phyloP scores from a whole-genome alignment of 2,888 invertebrate species.

The Sturmia bella region DNA sequence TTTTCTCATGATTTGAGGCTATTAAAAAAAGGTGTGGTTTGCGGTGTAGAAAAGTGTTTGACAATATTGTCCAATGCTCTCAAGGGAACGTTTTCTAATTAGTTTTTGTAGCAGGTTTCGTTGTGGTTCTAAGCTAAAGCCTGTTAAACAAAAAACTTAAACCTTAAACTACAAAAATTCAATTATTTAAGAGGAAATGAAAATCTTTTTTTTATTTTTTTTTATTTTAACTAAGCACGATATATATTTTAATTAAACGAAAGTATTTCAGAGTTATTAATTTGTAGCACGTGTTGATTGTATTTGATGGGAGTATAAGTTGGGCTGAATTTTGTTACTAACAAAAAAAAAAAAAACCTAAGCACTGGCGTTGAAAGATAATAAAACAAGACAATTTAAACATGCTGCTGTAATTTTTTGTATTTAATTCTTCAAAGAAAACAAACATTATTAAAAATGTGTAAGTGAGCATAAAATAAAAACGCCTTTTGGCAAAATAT shows the following conservation, averaged over 20 bases:
- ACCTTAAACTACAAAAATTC: too few species aligned
- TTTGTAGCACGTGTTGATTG: slow-evolving; percentile 34
- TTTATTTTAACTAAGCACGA: slow-evolving; percentile 38
- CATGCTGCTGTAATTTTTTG: too few species aligned
- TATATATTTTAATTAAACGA: background rate
- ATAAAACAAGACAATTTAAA: too few species aligned
- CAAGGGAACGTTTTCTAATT: slow-evolving; percentile 25
- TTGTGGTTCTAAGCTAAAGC: background rate
- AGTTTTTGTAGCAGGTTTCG: slow-evolving; percentile 22
- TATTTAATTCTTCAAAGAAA: too few species aligned
- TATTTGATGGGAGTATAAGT: background rate
- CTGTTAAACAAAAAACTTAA: too few species aligned
- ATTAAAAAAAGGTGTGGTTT: slow-evolving; percentile 36
- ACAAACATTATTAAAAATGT: too few species aligned
- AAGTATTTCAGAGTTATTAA: background rate
- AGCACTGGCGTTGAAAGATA: too few species aligned
- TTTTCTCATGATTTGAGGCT: slow-evolving; percentile 3
- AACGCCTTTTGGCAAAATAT: background rate
- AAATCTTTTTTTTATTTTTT: background rate
- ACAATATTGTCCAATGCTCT: slow-evolving; percentile 3
- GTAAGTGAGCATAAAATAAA: too few species aligned
- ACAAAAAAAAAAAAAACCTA: background rate
- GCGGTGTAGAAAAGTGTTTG: slow-evolving; percentile 1
- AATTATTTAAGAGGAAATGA: too few species aligned
- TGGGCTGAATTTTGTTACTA: background rate